Conservation (phyloP, 2,113 vertebrate species). For the Phalacrocorax brasilianus region DNA sequence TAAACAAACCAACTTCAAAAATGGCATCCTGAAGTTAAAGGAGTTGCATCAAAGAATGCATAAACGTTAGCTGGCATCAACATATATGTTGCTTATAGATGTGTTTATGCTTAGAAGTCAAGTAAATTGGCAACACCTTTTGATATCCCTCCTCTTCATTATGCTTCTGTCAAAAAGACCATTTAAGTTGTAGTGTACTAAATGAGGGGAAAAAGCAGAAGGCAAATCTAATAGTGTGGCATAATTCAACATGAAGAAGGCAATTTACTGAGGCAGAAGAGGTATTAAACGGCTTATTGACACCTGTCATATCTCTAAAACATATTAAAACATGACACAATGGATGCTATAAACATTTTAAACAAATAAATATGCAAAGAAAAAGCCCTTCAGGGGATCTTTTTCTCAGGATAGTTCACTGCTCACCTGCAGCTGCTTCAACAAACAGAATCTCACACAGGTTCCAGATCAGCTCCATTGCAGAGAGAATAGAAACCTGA, state of each 20-base stretch:
- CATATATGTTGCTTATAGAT: not conserved
- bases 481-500: constrained; percentile 92
- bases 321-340: not conserved
- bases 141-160: not conserved
- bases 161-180: not conserved
- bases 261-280: not conserved
- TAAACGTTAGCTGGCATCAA: not conserved
- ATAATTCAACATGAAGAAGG: not conserved
- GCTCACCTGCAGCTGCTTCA: constrained; percentile 88
- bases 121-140: not conserved
- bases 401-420: not conserved
- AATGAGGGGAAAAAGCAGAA: not conserved
- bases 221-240: not conserved
- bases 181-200: not conserved
- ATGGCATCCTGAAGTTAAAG: not conserved
- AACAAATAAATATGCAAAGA: not conserved
- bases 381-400: not conserved
- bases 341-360: not conserved
- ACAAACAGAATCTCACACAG: constrained; percentile 97
- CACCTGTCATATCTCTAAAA: not conserved
- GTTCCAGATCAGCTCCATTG: constrained; percentile 97
- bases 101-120: not conserved
- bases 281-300: not conserved
- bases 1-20: not conserved
- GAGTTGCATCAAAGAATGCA: not conserved